Evolutionary conservation across 2,797 vertebrate genomes (phyloP), one percentile per base, ranked within the genome.

Genomic region (Dallia pectoralis): DNA sequence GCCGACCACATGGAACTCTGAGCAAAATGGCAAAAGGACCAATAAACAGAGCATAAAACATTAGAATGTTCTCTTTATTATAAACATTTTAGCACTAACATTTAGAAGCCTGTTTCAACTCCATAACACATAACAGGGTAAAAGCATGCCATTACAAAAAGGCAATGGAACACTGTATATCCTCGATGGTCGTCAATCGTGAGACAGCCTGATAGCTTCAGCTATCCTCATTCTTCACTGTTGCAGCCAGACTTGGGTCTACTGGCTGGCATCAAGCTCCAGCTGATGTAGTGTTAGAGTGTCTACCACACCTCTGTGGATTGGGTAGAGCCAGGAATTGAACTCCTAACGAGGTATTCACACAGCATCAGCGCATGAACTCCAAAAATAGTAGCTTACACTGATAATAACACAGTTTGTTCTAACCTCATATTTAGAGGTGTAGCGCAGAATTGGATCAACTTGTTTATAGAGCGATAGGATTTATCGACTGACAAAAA

Each of bases 351-450:
- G 87, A 90, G 94, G 91, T 85, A 90, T 91, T 89, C 87, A 82
- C 7, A 53, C 85, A 89, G 88, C 82, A 90, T 82, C 74, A 47
- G 67, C 77, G 88, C 51, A 85, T 87, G 92, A 86, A 88, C 49
- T 93, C 89, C 91, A 91, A 91, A 93, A 92, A 93, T 91, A 86
- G 87, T 91, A 91, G 84, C 82, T 89, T 89, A 85, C 83, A 80
- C 77, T 77, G 82, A 86, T 36, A 84, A 86, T 86, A 89, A 78
- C 77, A 75, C 86, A 88, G 87, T 36, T 64, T 49, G 22, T 53
- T 78, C 1, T 72, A 61, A 72, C 48, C 53, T 62, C 49, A 61
- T 18, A 49, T 49, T 65, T 77, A 66, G 25, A 61, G 25, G n/a
- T 33, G 32, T 27, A n/a, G 70, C 74, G 77, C 73, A 29, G 36